Evolutionary conservation across 1,140 invertebrate genomes (phyloP), one percentile per base, ranked within the genome.

Genomic region (Medauroidea extradentata): DNA sequence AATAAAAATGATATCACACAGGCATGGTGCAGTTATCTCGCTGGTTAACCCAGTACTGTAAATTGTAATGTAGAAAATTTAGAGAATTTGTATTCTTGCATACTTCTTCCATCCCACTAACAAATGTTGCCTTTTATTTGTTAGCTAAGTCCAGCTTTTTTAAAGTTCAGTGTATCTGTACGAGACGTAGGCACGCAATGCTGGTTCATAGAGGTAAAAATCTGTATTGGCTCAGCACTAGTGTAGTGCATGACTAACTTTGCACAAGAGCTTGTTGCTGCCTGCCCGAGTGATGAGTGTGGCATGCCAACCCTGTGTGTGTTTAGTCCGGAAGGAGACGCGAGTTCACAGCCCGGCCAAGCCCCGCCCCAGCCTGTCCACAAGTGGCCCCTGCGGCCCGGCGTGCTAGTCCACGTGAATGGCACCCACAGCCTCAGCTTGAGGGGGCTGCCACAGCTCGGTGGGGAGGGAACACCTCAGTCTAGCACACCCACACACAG

Each of bases 301-400:
- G 29, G 29, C 29, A 34, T 34, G 29, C 29, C 4, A 11, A 34
- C 18, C 41, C 19, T 46, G 19, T 55, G 53, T 41, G 25, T 42
- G 53, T 43, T 18, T 41, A 50, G 56, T 25, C 70, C 70, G 18
- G 70, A 69, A 50, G 69, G 70, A 48, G 65, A 66, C 57, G 58
- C 66, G 53, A 66, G 57, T 65, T 59, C 65, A 65, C 18, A 24
- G 19, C 46, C 38, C 70, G 54, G 71, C 73, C 75, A 50, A 73
- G 71, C 65, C 74, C 74, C 19, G 71, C 70, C 53, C 70, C 69
- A 53, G 75, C 77, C 54, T 70, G 53, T 50, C 64, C 75, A 72
- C 62, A 90, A 90, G 67, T 94, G 91, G 91, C 91, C 92, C 24
- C 76, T 93, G 57, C 88, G 90, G 68, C 91, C 91, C 1, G 92